Percentiles rank a stretch among this genome's conserved stretches.
phyloP scores from a whole-genome alignment of 2,888 invertebrate genomes.

The Bursaphelenchus okinawaensis region DNA sequence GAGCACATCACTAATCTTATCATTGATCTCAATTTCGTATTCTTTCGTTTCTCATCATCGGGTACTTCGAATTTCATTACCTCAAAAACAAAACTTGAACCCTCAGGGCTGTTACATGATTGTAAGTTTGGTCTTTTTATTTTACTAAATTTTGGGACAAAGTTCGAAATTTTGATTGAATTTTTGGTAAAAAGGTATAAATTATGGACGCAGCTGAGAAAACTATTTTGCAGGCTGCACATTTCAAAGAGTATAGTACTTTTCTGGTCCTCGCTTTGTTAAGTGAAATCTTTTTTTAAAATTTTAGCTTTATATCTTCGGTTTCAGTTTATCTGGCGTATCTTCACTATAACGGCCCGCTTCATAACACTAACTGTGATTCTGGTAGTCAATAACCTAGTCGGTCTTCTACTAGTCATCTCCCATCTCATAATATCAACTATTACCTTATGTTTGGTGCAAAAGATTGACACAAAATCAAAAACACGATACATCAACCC shows the following conservation, averaged over 20 bases:
- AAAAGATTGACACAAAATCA: slow-evolving; percentile 24
- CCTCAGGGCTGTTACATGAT: slow-evolving; percentile 37
- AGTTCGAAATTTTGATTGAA: too few relatives aligned
- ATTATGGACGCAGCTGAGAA: too few relatives aligned
- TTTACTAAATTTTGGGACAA: background rate
- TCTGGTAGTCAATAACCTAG: slow-evolving; percentile 9
- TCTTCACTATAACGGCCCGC: slow-evolving; percentile 35
- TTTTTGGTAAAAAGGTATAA: too few relatives aligned
- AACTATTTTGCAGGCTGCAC: too few relatives aligned
- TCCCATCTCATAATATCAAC: slow-evolving; percentile 18
- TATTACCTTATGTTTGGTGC: slow-evolving; percentile 10
- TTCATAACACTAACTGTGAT: slow-evolving; percentile 16
- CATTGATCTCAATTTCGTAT: slow-evolving; percentile 39
- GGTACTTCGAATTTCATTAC: slow-evolving; percentile 35
- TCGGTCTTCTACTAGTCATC: slow-evolving; percentile 3
- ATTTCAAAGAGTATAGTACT: too few relatives aligned
- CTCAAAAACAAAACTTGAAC: slow-evolving; percentile 43
- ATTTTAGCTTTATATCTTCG: background rate
- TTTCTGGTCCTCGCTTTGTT: background rate
- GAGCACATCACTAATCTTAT: slow-evolving; percentile 30
- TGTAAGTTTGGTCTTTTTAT: slow-evolving; percentile 21
- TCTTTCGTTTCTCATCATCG: slow-evolving; percentile 46
- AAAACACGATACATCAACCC: slow-evolving; percentile 24
- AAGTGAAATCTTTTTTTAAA: background rate
- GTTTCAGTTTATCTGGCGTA: slow-evolving; percentile 41